Evolutionary conservation across 2,113 vertebrate genomes (phyloP), one percentile per base, ranked within the genome.

Genomic region (Labeo rohita): DNA sequence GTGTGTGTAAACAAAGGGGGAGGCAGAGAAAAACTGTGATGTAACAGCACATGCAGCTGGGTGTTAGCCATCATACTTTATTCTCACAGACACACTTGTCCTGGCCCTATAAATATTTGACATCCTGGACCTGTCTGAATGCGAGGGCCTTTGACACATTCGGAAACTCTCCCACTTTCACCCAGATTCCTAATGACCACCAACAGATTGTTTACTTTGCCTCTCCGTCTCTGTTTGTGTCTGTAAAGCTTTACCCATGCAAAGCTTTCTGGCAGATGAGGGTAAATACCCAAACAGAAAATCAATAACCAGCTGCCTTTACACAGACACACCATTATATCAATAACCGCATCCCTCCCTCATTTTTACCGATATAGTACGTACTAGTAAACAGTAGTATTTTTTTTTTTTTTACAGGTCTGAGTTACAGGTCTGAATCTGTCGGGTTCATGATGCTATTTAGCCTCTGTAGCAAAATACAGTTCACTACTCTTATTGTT

Each of bases 191-290:
- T 28, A 23, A 50, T 10, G 16, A 72, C 49, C 13, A 81, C 13
- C 3, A 59, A 12, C 80, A 56, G 13, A 66, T 6, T 45, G 10
- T 50, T 65, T 36, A 18, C 52, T 72, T 11, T 6, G 11, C 11
- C 34, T 21, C 39, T 21, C 83, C 5, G 15, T 76, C 45, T 23
- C 82, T 39, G 56, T 50, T 21, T 36, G 65, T 12, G 43, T 73
- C 72, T 23, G 16, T 73, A 61, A 18, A 85, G 39, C 12, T 65
- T 6, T 8, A 54, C 28, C 49, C 18, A 11, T 65, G 56, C 1
- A 80, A 85, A 16, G 85, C 87, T 52, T 87, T 89, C 86, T 92
- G 89, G 86, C 63, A 90, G 84, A 81, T 21, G 59, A 87, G 84
- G 70, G 83, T 79, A 87, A 87, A 84, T 52, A 28, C 79, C 47